A percentile compares a stretch with the other conserved stretches of the same genome.
Conservation (phyloP, 2,888 invertebrate species). For the Galeruca laticollis region DNA sequence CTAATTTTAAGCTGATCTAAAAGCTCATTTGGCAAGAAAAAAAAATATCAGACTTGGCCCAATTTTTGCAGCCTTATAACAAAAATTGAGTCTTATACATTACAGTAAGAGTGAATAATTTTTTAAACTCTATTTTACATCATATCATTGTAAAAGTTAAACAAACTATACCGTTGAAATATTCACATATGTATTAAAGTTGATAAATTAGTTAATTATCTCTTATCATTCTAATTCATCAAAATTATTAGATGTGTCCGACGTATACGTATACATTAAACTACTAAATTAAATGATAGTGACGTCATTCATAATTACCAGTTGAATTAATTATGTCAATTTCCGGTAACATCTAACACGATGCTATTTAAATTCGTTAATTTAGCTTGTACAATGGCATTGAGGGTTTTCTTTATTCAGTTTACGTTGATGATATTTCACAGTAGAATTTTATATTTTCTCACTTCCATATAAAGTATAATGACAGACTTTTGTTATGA, state of each 20-base stretch:
- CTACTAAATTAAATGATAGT: conserved; percentile 40
- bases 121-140: neutral
- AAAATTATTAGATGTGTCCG: conserved; percentile 44
- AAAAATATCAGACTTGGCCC: too few relatives aligned
- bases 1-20: too few relatives aligned
- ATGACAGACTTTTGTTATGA: too few relatives aligned
- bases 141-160: neutral
- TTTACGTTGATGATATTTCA: neutral
- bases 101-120: neutral
- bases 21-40: too few relatives aligned
- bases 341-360: conserved; percentile 34
- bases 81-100: too few relatives aligned
- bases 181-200: conserved; percentile 23
- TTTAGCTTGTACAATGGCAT: conserved; percentile 12
- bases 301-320: conserved; percentile 43
- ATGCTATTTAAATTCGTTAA: conserved; percentile 19
- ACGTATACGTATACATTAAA: conserved; percentile 38
- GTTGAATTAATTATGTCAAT: conserved; percentile 42
- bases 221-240: conserved; percentile 47
- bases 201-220: conserved; percentile 47
- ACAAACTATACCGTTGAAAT: conserved; percentile 2
- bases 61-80: too few relatives aligned
- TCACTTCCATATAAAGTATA: too few relatives aligned
- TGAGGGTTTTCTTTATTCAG: neutral
- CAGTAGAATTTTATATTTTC: neutral